Evolutionary conservation across 2,113 vertebrate species (phyloP).

Genomic region (Plecturocebus donacophilus): DNA sequence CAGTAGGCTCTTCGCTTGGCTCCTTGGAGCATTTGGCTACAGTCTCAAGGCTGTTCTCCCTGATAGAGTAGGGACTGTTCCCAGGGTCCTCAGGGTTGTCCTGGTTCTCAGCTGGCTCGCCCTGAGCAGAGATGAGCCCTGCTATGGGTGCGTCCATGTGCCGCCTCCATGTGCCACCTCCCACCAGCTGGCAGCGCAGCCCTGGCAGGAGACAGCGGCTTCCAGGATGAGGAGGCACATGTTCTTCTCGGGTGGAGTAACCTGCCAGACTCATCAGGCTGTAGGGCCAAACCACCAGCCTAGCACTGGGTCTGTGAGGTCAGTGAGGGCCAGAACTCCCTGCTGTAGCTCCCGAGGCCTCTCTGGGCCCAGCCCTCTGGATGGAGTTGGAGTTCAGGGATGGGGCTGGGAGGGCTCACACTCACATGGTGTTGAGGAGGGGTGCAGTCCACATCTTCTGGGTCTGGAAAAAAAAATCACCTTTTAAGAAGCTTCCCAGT

Average conservation of each 20-base stretch:
- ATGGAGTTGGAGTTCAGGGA: background rate
- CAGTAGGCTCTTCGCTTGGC: constrained; percentile 77
- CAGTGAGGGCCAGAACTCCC: background rate
- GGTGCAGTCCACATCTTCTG: constrained; percentile 94
- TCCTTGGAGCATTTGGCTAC: constrained; percentile 60
- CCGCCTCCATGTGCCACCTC: background rate
- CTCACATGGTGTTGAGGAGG: constrained; percentile 92
- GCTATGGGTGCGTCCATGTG: background rate
- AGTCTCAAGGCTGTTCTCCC: constrained; percentile 46
- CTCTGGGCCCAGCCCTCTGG: background rate
- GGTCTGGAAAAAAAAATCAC: constrained; percentile 85
- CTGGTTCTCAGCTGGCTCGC: background rate
- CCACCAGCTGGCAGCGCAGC: background rate
- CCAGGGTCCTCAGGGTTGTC: constrained; percentile 77
- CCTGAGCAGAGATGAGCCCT: constrained; percentile 50
- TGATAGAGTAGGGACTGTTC: constrained; percentile 33
- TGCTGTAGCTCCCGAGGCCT: background rate
- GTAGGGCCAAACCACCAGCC: background rate
- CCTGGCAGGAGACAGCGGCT: background rate
- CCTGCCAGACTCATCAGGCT: background rate
- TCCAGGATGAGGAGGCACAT: background rate
- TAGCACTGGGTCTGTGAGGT: background rate
- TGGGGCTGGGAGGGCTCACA: background rate
- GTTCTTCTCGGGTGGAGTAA: background rate
- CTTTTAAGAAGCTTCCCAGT: background rate